These are phyloP conservation scores for Rhodeus uyekii DNA, from an alignment of 2,797 vertebrate genomes.

Conservation along the genomic window DNA sequence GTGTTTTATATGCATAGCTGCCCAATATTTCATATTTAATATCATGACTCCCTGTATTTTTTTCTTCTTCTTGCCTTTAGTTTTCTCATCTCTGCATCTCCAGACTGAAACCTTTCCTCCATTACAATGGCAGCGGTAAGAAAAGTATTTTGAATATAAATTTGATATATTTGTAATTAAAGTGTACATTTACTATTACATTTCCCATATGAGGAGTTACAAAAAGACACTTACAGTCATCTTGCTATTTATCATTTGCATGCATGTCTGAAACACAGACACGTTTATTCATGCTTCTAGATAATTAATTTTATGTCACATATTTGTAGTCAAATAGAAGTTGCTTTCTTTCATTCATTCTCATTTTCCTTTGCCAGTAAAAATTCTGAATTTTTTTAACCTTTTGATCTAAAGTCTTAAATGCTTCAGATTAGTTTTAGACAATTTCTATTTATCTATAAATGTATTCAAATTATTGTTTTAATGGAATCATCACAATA, in stretches of 20 bases:
- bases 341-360: not conserved
- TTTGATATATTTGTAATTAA: not conserved
- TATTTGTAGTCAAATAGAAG: not conserved
- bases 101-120: not conserved
- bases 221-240: not conserved
- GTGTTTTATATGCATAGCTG: not conserved
- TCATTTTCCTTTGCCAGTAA: not conserved
- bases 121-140: conserved; percentile 81
- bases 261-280: not conserved
- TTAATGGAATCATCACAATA: no score
- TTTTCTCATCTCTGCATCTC: conserved; percentile 19
- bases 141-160: not conserved
- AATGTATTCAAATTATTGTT: no score
- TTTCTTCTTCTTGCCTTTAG: conserved; percentile 29
- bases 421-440: not conserved
- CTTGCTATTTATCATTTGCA: not conserved
- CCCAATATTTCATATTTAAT: not conserved
- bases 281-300: not conserved
- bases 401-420: not conserved
- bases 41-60: no score
- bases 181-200: not conserved
- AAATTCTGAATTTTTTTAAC: not conserved
- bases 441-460: no score
- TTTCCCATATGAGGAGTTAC: no score
- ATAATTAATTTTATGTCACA: not conserved